phyloP scores from a whole-genome alignment of 2,113 vertebrate genomes.

The Gadus chalcogrammus region DNA sequence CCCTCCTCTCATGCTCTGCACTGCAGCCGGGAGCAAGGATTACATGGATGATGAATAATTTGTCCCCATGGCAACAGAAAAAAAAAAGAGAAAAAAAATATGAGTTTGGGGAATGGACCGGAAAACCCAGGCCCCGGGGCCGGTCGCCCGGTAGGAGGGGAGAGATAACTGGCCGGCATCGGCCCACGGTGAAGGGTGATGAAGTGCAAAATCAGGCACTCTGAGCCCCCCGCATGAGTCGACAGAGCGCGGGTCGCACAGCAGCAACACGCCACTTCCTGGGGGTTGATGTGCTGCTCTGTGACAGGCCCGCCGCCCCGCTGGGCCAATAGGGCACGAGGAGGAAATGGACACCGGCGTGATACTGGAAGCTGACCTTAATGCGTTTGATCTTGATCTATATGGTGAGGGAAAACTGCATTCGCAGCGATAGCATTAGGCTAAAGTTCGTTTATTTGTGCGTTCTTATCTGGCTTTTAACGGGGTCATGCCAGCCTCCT shows the following conservation, averaged over 20 bases:
- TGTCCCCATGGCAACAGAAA: slow-evolving; percentile 32
- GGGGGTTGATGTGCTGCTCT: slow-evolving; percentile 2
- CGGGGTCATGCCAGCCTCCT: too few relatives aligned
- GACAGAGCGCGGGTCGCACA: slow-evolving; percentile 23
- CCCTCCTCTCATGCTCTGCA: slow-evolving; percentile 25
- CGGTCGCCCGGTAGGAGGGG: not conserved
- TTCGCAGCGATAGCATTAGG: too few relatives aligned
- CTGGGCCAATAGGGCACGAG: too few relatives aligned
- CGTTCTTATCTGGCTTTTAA: not conserved
- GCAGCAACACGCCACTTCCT: slow-evolving; percentile 46
- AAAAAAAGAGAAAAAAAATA: slow-evolving; percentile 12
- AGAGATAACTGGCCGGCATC: slow-evolving; percentile 33
- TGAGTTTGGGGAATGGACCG: not conserved
- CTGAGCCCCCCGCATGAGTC: slow-evolving; percentile 41
- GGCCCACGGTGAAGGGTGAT: slow-evolving; percentile 15
- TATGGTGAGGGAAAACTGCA: too few relatives aligned
- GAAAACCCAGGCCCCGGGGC: slow-evolving; percentile 19
- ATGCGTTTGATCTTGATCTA: too few relatives aligned
- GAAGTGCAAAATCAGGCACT: slow-evolving; percentile 15
- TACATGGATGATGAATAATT: slow-evolving; percentile 49
- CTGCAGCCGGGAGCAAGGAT: slow-evolving; percentile 43
- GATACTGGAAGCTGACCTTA: too few relatives aligned
- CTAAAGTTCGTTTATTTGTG: not conserved
- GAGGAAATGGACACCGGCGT: too few relatives aligned
- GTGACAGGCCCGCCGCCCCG: not conserved